These are phyloP conservation scores for Tiliqua scincoides DNA, from an alignment of 2,113 vertebrate genomes.

Conservation along the genomic window DNA sequence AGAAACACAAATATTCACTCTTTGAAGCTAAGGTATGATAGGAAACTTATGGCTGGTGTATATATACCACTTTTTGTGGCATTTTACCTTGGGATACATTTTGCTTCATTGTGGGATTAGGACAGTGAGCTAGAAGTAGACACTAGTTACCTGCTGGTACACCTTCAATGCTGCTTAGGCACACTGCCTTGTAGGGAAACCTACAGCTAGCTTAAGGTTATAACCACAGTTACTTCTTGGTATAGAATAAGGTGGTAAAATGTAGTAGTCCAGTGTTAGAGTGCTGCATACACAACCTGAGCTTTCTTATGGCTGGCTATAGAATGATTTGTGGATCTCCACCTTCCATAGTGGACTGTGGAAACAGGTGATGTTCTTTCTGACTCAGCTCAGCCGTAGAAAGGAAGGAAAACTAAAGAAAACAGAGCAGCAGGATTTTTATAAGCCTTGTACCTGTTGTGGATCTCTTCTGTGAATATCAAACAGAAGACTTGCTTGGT, in stretches of 20 bases:
- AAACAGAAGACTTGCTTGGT: neutral
- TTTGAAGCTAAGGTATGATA: neutral
- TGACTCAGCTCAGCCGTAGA: neutral
- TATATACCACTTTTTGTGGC: neutral
- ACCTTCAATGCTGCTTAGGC: neutral
- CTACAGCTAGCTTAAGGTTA: neutral
- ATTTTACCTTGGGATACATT: neutral
- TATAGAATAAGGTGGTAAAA: neutral
- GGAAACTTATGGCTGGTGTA: neutral
- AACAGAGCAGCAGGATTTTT: neutral
- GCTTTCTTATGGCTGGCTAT: neutral
- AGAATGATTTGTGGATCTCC: neutral
- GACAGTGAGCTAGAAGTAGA: neutral
- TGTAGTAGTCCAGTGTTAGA: neutral
- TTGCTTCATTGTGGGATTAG: neutral
- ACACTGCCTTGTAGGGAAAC: neutral
- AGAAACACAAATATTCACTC: neutral
- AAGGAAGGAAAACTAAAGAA: conserved; percentile 9
- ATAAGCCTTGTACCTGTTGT: neutral
- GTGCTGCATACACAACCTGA: neutral
- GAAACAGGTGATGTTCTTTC: neutral
- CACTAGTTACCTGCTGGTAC: no score
- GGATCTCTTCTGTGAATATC: neutral
- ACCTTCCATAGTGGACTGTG: neutral
- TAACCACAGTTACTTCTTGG: neutral